phyloP scores from a whole-genome alignment of 2,113 vertebrate genomes.

The Xiphophorus hellerii region DNA sequence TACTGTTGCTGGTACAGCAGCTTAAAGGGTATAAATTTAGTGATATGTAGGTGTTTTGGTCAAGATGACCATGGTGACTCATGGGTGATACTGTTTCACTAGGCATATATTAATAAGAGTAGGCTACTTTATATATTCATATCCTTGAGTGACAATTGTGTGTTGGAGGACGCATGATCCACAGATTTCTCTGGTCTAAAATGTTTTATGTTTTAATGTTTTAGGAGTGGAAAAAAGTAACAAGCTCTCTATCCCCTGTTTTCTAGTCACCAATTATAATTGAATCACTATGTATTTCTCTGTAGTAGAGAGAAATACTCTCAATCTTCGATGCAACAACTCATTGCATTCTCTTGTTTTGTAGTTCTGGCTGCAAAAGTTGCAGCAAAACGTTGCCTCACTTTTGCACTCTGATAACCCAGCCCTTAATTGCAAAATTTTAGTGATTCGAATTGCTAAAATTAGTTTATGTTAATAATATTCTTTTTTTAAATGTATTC shows the following conservation, averaged over 20 bases:
- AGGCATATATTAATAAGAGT: slow-evolving; percentile 30
- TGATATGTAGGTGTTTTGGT: slow-evolving; percentile 13
- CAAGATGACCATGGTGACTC: slow-evolving; percentile 22
- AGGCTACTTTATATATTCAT: neutral
- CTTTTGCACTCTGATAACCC: neutral
- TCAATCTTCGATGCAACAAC: neutral
- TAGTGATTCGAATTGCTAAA: neutral
- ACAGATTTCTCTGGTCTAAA: slow-evolving; percentile 11
- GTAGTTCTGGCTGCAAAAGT: neutral
- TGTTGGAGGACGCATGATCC: slow-evolving; percentile 32
- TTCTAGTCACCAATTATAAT: neutral
- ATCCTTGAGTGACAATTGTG: slow-evolving; percentile 18
- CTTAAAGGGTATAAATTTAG: neutral
- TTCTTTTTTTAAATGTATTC: neutral
- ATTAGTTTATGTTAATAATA: neutral
- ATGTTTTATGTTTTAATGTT: neutral
- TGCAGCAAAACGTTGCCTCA: neutral
- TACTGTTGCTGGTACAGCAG: neutral
- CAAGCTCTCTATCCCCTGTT: neutral
- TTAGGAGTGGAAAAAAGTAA: slow-evolving; percentile 3
- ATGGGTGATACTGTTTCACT: slow-evolving; percentile 18
- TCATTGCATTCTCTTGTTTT: neutral
- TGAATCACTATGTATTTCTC: neutral
- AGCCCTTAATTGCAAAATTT: neutral
- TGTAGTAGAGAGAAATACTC: neutral